These are phyloP conservation scores for Himantopus leucocephalus DNA, from an alignment of 2,113 vertebrate species.

Conservation along the genomic window DNA sequence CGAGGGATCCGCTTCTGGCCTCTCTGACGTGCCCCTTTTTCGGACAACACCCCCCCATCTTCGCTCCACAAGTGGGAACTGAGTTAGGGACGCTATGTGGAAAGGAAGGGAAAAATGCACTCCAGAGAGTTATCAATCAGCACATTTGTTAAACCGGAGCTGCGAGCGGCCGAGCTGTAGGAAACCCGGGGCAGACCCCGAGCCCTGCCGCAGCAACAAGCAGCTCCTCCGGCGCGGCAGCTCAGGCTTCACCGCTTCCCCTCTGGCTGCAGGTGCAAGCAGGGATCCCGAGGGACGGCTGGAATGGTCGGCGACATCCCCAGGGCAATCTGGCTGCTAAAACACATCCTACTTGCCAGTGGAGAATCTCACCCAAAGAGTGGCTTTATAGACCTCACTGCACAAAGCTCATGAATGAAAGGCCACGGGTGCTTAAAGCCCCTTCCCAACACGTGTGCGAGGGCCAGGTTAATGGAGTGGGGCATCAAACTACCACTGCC, in stretches of 20 bases:
- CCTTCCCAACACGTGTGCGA: fast-evolving
- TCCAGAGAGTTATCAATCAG: background rate
- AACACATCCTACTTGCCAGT: background rate
- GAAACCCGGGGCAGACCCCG: background rate
- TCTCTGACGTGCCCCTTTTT: background rate
- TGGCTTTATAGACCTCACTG: background rate
- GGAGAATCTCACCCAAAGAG: background rate
- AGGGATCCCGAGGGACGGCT: background rate
- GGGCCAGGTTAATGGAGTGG: fast-evolving
- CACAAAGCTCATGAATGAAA: background rate
- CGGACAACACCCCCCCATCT: background rate
- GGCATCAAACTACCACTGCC: background rate
- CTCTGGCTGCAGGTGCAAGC: background rate
- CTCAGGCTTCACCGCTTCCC: background rate
- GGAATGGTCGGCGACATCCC: background rate
- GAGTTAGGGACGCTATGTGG: background rate
- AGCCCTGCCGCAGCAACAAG: background rate
- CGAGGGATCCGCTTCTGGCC: background rate
- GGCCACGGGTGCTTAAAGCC: background rate
- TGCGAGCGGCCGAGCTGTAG: background rate
- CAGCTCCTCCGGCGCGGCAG: background rate
- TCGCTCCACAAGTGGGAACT: background rate
- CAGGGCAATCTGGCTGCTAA: constrained; percentile 21
- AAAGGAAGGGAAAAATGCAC: background rate
- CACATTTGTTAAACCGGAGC: fast-evolving